Evolutionary conservation across 2,797 vertebrate genomes (phyloP), one percentile per base, ranked within the genome.

Genomic region (Falco concolor): DNA sequence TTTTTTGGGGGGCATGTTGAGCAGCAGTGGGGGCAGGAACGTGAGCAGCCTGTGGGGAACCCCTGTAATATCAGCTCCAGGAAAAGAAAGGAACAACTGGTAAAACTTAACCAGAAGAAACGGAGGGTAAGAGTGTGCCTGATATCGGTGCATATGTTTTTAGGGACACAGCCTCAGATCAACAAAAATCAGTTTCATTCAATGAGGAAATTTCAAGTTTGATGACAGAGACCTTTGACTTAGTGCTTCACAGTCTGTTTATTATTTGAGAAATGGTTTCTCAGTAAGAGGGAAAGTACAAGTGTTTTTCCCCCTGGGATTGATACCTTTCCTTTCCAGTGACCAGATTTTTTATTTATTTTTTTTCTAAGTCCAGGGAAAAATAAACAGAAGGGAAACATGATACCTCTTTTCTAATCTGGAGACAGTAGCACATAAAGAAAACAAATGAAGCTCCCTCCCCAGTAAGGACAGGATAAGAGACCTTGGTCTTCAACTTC

Each of bases 341-440:
- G 20, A 70, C 36, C 20, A 68, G 57, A n/a, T 7, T 25, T 44
- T n/a, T 14, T 75, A 24, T 59, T 36, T 59, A 38, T 25, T 47
- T 59, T 59, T 59, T 61, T 24, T 23, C 10, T 2, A 36, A 87
- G 50, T 50, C 42, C 21, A 52, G 59, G 59, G 63, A 23, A 95
- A 93, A 91, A 85, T 40, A 92, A 95, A 92, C 91, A 77, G 60
- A 83, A 85, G 10, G 68, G 91, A 94, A 95, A 95, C 44, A 12
- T 27, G 93, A 91, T 19, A 56, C 24, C 60, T 3, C 49, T 74
- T 89, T 34, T 49, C 60, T 87, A 80, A 77, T 93, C 91, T 83
- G 56, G 44, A 89, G 87, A 95, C 94, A 80, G 91, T 87, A 93
- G 84, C 72, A 2, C 7, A 13, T 10, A 80, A 91, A 63, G 84